Conservation (phyloP, 2,113 vertebrate species). For the Strigops habroptila region DNA sequence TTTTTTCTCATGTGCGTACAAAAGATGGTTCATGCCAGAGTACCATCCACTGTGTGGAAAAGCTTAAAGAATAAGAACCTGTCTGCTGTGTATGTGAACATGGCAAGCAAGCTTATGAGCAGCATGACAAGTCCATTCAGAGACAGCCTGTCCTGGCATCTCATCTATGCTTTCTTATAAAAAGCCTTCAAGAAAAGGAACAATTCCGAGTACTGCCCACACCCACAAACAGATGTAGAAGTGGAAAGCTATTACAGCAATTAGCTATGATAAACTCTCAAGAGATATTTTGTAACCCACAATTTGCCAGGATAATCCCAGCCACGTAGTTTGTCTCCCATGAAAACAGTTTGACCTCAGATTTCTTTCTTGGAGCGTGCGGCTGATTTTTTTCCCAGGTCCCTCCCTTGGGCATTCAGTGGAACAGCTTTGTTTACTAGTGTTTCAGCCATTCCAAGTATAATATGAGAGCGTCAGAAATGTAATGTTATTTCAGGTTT, state of each 20-base stretch:
- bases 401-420: background rate
- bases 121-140: background rate
- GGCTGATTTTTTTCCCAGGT: background rate
- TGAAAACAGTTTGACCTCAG: background rate
- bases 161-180: background rate
- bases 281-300: background rate
- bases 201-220: background rate
- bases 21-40: background rate
- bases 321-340: background rate
- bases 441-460: background rate
- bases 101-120: fast-evolving
- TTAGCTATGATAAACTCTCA: background rate
- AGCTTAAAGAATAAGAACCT: background rate
- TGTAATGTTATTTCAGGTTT: background rate
- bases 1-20: background rate
- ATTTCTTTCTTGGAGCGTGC: background rate
- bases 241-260: background rate
- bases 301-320: background rate
- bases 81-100: background rate
- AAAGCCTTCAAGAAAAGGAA: background rate
- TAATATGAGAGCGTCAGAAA: background rate
- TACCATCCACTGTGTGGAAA: background rate
- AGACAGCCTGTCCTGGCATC: background rate
- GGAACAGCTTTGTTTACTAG: slow-evolving; percentile 2
- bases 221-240: slow-evolving; percentile 41